phyloP scores from a whole-genome alignment of 2,113 vertebrate species.

The Thryonomys swinderianus region DNA sequence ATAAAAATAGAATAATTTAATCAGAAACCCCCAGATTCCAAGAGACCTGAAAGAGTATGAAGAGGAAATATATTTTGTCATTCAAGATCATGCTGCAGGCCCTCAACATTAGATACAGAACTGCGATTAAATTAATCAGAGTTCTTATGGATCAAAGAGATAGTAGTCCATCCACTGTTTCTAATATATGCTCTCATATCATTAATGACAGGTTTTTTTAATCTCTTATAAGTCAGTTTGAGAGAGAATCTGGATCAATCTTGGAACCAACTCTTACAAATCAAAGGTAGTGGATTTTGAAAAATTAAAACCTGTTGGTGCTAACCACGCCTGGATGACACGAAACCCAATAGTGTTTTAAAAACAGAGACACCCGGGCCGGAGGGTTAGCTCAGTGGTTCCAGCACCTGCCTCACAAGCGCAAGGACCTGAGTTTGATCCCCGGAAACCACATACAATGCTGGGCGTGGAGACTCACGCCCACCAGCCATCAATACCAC shows the following conservation, averaged over 20 bases:
- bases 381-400: too few relatives aligned
- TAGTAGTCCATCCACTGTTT: neutral
- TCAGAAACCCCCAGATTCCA: constrained; percentile 56
- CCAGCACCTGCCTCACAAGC: too few relatives aligned
- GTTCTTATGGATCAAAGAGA: constrained; percentile 32
- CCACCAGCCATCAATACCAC: too few relatives aligned
- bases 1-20: constrained; percentile 58
- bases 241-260: neutral
- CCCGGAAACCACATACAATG: too few relatives aligned
- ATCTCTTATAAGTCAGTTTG: neutral
- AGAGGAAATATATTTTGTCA: neutral
- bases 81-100: neutral
- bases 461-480: too few relatives aligned
- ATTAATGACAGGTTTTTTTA: neutral
- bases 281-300: neutral
- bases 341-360: neutral
- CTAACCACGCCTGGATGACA: neutral
- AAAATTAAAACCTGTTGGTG: neutral
- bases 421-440: too few relatives aligned
- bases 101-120: constrained; percentile 19
- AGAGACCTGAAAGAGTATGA: constrained; percentile 22
- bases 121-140: constrained; percentile 56
- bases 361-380: neutral
- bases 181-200: neutral
- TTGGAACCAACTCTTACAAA: constrained; percentile 8